Evolutionary conservation across 2,113 vertebrate species (phyloP), one percentile per base, ranked within the genome.

Genomic region (Callithrix jacchus): DNA sequence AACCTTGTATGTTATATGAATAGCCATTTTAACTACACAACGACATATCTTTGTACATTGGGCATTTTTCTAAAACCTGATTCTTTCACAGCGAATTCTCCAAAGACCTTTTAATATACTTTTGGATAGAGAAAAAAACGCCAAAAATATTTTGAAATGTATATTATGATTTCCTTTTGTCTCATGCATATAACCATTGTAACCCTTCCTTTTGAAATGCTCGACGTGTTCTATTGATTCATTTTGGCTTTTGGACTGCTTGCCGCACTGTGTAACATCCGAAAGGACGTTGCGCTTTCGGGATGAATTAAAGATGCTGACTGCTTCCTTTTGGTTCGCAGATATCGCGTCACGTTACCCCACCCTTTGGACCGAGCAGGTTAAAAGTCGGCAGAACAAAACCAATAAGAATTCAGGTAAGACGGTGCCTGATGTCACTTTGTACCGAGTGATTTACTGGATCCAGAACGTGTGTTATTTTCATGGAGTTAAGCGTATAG

Each of bases 351-450:
- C 99, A 85, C 99, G 99, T 91, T 99, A 99, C 93, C 99, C 99
- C 35, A 99, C 99, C 0, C 99, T 99, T 74, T 99, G 99, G 99
- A 99, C 99, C 30, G 99, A 99, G 92, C 99, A 99, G 98, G 99
- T 99, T n/a, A 99, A 99, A 96, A 99, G 99, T 87, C 99, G 99
- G 47, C 99, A 99, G 98, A 99, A 99, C 98, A 99, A 99, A 98
- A 99, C 99, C 92, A 99, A 99, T 97, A 99, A 99, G 98, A 99
- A 99, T 91, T 99, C 99, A 99, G 99, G 99, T 99, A 98, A 98
- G 40, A 80, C 1, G 58, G 52, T 79, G 8, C 0, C 25, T 18
- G 3, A 8, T 27, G 27, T 1, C 54, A 0, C 13, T 70, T 17
- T 61, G 79, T 18, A 93, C 87, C 16, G 32, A 1, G 10, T 14